Conservation (phyloP, 2,888 invertebrate genomes). For the Tenthredo livida region DNA sequence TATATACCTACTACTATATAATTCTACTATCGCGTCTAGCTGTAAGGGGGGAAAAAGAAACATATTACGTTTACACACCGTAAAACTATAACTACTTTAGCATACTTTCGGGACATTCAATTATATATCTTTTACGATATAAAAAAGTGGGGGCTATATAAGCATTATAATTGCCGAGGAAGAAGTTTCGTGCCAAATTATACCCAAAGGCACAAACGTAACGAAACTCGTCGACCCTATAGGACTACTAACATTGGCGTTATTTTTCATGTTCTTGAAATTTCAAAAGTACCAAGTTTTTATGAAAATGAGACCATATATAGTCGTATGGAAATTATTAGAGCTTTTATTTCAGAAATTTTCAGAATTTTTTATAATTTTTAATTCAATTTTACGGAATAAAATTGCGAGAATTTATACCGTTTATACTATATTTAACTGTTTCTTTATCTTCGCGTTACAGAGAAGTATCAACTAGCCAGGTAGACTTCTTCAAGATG, state of each 20-base stretch:
- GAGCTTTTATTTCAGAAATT: background rate
- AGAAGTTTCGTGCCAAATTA: background rate
- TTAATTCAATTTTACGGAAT: too few species aligned
- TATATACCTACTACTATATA: background rate
- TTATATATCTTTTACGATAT: background rate
- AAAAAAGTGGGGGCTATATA: background rate
- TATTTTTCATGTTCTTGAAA: background rate
- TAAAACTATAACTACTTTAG: slow-evolving; percentile 3
- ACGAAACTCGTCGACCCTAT: background rate
- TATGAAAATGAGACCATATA: background rate
- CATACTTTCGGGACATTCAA: background rate
- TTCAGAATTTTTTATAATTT: too few species aligned
- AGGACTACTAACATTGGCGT: background rate
- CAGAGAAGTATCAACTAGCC: slow-evolving; percentile 94
- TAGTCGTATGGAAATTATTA: background rate
- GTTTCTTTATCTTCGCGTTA: slow-evolving; percentile 73
- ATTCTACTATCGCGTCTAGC: background rate
- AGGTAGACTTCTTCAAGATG: slow-evolving; percentile 96
- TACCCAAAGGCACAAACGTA: background rate
- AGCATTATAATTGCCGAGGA: background rate
- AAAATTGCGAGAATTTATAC: background rate
- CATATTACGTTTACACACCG: background rate
- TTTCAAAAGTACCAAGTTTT: background rate
- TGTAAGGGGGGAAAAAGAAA: background rate
- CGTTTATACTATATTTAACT: slow-evolving; percentile 45